phyloP scores from a whole-genome alignment of 2,888 invertebrate species.

The Chrysomela aeneicollis region DNA sequence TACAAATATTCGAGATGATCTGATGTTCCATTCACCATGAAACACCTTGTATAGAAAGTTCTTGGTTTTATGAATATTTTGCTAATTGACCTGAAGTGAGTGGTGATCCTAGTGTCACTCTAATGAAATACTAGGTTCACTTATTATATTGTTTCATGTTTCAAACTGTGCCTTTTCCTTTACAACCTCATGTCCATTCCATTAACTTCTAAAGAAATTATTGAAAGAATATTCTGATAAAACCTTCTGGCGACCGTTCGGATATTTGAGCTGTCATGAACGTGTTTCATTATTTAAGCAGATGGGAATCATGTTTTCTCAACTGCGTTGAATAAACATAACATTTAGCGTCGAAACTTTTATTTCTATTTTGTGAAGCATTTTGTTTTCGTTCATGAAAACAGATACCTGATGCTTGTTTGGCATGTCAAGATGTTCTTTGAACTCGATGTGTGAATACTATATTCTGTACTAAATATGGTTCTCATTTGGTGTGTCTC shows the following conservation, averaged over 20 bases:
- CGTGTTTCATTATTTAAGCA: slow-evolving; percentile 23
- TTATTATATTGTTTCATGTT: too few relatives aligned
- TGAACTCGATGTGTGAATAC: not conserved
- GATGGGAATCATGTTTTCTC: slow-evolving; percentile 21
- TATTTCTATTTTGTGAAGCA: slow-evolving; percentile 7
- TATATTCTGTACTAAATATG: not conserved
- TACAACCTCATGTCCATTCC: too few relatives aligned
- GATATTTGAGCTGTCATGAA: slow-evolving; percentile 16
- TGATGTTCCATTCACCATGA: too few relatives aligned
- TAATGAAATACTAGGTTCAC: too few relatives aligned
- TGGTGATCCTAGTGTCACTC: too few relatives aligned
- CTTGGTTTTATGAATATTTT: too few relatives aligned
- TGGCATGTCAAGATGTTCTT: not conserved
- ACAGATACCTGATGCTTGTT: not conserved
- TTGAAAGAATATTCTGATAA: too few relatives aligned
- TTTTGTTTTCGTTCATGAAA: slow-evolving; percentile 5
- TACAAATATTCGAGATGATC: too few relatives aligned
- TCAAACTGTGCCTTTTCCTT: too few relatives aligned
- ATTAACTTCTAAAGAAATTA: too few relatives aligned
- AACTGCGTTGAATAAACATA: slow-evolving; percentile 21
- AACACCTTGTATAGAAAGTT: too few relatives aligned
- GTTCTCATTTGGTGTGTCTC: not conserved
- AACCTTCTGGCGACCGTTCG: not conserved
- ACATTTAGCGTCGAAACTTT: slow-evolving; percentile 22
- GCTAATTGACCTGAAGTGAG: too few relatives aligned